These are phyloP conservation scores for Cantharis rustica DNA, from an alignment of 2,888 invertebrate genomes.

Conservation along the genomic window DNA sequence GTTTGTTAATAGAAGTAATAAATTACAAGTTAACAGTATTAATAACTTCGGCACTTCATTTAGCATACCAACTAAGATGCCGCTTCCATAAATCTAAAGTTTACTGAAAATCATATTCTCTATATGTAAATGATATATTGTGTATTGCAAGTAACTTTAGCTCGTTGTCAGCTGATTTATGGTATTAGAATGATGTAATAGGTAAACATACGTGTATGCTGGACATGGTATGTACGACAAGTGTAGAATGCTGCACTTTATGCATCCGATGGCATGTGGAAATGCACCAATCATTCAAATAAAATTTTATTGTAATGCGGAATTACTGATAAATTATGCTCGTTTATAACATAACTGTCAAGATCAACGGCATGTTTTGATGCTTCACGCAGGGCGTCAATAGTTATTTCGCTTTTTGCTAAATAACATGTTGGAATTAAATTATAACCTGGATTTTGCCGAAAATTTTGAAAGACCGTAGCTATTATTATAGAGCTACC, in stretches of 20 bases:
- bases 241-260: conserved; percentile 43
- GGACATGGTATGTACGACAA: conserved; percentile 43
- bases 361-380: not conserved
- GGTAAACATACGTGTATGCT: conserved; percentile 42
- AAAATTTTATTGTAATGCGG: conserved; percentile 30
- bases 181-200: conserved; percentile 39
- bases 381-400: not conserved
- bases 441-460: not conserved
- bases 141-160: conserved; percentile 17
- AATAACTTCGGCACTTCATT: conserved; percentile 36
- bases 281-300: conserved; percentile 22
- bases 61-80: conserved; percentile 30
- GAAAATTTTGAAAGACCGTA: not conserved
- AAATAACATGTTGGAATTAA: not conserved
- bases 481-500: not conserved
- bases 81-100: not conserved
- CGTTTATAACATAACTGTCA: conserved; percentile 17
- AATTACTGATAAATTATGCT: conserved; percentile 27
- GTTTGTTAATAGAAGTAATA: conserved; percentile 11
- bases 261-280: conserved; percentile 38
- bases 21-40: conserved; percentile 17
- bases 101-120: conserved; percentile 19
- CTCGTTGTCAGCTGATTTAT: conserved; percentile 38
- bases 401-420: not conserved
- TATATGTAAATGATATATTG: conserved; percentile 22